Conservation (phyloP, 92 coral and sea anemone species). For the Epizoanthus scotinus region DNA sequence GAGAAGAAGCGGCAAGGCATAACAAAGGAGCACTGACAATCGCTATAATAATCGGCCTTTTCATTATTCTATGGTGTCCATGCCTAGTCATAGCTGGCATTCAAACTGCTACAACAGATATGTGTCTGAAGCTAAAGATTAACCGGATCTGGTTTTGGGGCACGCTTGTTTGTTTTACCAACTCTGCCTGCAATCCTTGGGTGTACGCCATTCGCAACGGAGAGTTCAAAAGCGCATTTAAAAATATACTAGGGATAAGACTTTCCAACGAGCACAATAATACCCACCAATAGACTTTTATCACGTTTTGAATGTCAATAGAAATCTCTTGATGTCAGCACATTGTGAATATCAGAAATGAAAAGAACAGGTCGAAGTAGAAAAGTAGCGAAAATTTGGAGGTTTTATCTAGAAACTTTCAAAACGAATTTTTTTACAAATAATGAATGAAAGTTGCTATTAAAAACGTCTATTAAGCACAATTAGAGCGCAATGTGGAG, state of each 20-base stretch:
- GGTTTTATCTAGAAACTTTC: too few species aligned
- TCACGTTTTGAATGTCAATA: too few species aligned
- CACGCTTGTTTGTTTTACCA: constrained; percentile 59
- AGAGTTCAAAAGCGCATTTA: constrained; percentile 61
- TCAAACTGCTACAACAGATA: constrained; percentile 54
- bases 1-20: constrained; percentile 34
- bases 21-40: constrained; percentile 73
- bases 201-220: constrained; percentile 60
- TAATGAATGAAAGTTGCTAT: too few species aligned
- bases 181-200: constrained; percentile 83
- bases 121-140: constrained; percentile 60
- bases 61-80: constrained; percentile 63
- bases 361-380: too few species aligned
- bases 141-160: constrained; percentile 78
- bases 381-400: too few species aligned
- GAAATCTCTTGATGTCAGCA: too few species aligned
- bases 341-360: too few species aligned
- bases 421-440: too few species aligned
- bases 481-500: too few species aligned
- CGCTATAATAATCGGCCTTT: constrained; percentile 64
- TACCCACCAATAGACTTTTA: too few species aligned
- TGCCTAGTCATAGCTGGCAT: constrained; percentile 70
- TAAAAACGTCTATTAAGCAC: too few species aligned
- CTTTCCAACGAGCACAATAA: neutral
- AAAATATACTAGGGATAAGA: constrained; percentile 24